Base-by-base conservation (phyloP, 2,888 invertebrate species). In the Ariolimax columbianus region DNA sequence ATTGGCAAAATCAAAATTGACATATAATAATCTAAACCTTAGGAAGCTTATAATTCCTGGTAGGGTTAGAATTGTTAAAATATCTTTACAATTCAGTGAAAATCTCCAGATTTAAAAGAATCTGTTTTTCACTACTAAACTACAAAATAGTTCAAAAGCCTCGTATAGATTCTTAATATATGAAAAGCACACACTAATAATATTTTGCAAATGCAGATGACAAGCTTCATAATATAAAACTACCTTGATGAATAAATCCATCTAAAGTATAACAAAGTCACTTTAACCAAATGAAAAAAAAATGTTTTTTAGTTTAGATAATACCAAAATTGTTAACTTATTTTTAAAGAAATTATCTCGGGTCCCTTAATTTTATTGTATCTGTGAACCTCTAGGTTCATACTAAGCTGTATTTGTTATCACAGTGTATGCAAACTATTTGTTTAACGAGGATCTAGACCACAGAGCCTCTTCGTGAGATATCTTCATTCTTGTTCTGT, bases 401-500 rank as follows among this genome's bases (percentile, higher is more conserved):
- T 40, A 30, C n/a, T 11, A 33, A 47, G 30, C 40, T 66, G 79
- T 40, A 19, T 68, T 68, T 79, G 33, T 19, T 68, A 79, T 68
- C 79, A 43, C 79, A 66, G 40, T 63, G 66, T 40, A 14, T 40
- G 33, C 7, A 43, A 43, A 40, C 26, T 0, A 38, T 26, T 11
- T 23, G 33, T 63, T n/a, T n/a, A 40, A 17, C 17, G 26, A 43
- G 0, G 51, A 55, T 36, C 51, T 75, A 75, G 1, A 75, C 75
- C 9, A 51, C 6, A 63, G 78, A 78, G 4, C 66, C 79, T 9
- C n/a, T 66, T 23, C 63, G n/a, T 47, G 43, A 4, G 38, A 17
- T n/a, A 7, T 30, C 70, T 11, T 66, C 43, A n/a, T 82, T 79
- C 70, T 84, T 82, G 4, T 82, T 55, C 73, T 36, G 43, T 11